A percentile compares a stretch with the other conserved stretches of the same genome.
These are phyloP conservation scores for Protobothrops mucrosquamatus DNA, from an alignment of 2,113 vertebrate genomes.

Conservation along the genomic window DNA sequence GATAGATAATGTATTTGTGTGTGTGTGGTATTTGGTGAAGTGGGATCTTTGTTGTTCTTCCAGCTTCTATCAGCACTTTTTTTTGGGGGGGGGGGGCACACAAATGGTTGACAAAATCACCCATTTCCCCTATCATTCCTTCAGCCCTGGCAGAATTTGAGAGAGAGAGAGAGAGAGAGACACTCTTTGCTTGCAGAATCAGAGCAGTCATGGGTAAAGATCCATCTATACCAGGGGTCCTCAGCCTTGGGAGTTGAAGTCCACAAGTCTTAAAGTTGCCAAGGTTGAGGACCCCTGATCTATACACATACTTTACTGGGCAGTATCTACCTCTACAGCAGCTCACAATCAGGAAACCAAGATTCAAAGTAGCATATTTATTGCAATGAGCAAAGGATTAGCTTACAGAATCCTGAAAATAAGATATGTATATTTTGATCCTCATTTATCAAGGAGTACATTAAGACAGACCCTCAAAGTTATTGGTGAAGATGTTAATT, in stretches of 20 bases:
- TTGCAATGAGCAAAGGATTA: neutral
- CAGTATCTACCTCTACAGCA: neutral
- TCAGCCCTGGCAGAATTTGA: neutral
- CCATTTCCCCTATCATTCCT: neutral
- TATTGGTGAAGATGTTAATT: neutral
- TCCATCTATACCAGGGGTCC: neutral
- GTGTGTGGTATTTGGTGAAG: neutral
- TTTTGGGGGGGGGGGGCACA: neutral
- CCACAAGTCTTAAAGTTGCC: no score
- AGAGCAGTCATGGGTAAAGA: neutral
- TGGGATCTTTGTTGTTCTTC: neutral
- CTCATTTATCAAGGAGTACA: neutral
- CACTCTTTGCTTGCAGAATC: neutral
- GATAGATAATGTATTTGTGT: neutral
- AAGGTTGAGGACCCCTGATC: neutral
- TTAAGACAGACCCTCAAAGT: neutral
- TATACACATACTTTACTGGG: neutral
- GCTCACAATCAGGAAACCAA: neutral
- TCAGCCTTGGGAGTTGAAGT: no score
- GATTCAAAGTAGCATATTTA: neutral
- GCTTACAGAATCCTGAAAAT: neutral
- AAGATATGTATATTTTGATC: neutral
- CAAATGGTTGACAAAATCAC: neutral
- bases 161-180: neutral
- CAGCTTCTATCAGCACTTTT: neutral